phyloP scores from a whole-genome alignment of 2,113 vertebrate species.

The Donacobius atricapilla region DNA sequence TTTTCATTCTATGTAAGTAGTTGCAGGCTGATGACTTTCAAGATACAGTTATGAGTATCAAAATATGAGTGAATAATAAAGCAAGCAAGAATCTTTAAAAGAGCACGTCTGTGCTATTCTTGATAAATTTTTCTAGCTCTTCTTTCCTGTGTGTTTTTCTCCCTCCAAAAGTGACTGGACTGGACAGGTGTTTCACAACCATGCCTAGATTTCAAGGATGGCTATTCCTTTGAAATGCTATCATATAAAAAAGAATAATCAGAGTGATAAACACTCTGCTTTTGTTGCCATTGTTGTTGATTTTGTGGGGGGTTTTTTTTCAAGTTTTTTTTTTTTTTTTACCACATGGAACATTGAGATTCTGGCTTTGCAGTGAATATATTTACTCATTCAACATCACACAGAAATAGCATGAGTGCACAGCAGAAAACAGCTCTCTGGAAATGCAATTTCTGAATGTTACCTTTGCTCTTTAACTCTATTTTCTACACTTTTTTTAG shows the following conservation, averaged over 20 bases:
- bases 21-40: not conserved
- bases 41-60: not conserved
- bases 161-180: not conserved
- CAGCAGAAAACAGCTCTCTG: not conserved
- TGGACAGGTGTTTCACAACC: not conserved
- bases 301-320: fast-evolving
- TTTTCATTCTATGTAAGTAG: not conserved
- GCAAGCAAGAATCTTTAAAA: not conserved
- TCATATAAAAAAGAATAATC: not conserved
- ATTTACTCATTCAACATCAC: not conserved
- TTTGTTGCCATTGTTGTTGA: not conserved
- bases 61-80: not conserved
- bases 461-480: not conserved
- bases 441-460: not conserved
- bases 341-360: not conserved
- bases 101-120: not conserved
- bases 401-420: not conserved
- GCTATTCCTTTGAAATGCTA: not conserved
- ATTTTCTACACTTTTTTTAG: not conserved
- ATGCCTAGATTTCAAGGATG: not conserved
- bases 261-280: not conserved
- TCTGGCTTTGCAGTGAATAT: not conserved
- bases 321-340: not conserved
- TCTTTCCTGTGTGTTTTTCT: not conserved
- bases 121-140: not conserved